Conservation (phyloP, 2,888 invertebrate genomes). For the Amblyjoppa proteus region DNA sequence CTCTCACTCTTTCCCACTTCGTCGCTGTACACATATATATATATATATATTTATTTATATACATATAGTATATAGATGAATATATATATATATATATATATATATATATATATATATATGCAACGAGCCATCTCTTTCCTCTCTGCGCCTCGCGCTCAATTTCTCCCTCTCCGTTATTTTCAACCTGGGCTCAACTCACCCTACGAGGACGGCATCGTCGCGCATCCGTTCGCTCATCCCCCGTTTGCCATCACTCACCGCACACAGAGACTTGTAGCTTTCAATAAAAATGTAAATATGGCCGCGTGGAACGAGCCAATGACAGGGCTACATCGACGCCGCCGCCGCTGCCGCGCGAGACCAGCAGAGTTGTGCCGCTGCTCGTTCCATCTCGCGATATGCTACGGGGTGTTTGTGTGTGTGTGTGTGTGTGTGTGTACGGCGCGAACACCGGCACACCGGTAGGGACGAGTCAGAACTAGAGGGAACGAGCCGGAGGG, state of each 20-base stretch:
- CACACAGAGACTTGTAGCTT: constrained; percentile 80
- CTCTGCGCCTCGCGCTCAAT: constrained; percentile 48
- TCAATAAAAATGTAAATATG: constrained; percentile 86
- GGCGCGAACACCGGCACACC: constrained; percentile 10
- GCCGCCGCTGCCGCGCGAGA: constrained; percentile 46
- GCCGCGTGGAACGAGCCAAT: constrained; percentile 84
- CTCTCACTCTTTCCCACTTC: constrained; percentile 70
- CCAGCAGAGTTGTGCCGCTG: constrained; percentile 3
- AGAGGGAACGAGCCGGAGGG: constrained; percentile 29
- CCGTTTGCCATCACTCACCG: constrained; percentile 68
- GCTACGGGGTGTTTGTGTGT: constrained; percentile 2
- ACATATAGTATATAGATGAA: no score
- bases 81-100: constrained; percentile 14
- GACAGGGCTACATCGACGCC: constrained; percentile 84
- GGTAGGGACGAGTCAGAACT: constrained; percentile 19
- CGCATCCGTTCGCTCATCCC: constrained; percentile 68
- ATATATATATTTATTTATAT: background rate
- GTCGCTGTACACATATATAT: constrained; percentile 62
- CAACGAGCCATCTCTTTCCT: constrained; percentile 48
- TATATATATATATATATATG: constrained; percentile 14
- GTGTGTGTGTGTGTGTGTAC: constrained; percentile 25
- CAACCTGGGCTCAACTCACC: constrained; percentile 20
- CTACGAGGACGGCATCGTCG: constrained; percentile 42
- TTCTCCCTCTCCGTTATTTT: constrained; percentile 48
- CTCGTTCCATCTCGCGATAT: constrained; percentile 33